Evolutionary conservation across 2,888 invertebrate genomes (phyloP), one percentile per base, ranked within the genome.

Genomic region (Ornithoptera alexandrae): DNA sequence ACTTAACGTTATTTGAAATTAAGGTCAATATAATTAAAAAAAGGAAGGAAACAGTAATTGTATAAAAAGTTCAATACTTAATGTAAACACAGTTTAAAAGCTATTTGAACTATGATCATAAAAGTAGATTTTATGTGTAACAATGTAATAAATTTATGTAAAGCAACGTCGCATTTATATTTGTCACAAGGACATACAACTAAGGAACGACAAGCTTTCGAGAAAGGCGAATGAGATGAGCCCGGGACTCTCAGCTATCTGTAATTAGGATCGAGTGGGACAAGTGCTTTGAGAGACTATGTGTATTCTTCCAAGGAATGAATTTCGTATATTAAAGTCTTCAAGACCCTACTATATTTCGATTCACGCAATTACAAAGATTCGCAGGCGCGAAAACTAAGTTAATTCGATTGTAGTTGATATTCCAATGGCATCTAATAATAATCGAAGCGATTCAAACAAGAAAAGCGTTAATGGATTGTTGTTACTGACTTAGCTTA

Each of bases 401-500:
- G 39, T 4, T 56, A 39, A 65, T n/a, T 36, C 15, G 24, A 30
- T 42, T 60, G 30, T 46, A 65, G 65, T 61, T 61, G 61, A 65
- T n/a, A 30, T 42, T 39, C 20, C 39, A 53, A 69, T 59, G 53
- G 46, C 50, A 12, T 39, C 39, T n/a, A 60, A 53, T 64, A 64
- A 62, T 53, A 73, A 73, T 73, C 64, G 71, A 72, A 75, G 70
- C 71, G 67, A 72, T 73, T 69, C 72, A 70, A 63, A 72, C 68
- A 81, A 84, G 84, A 86, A 86, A 75, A 77, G 77, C 78, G 76
- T 73, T 82, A 81, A 82, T 85, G 86, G 87, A 85, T 88, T 88
- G 86, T 88, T 90, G 89, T 86, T 88, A 91, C 89, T 91, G 91
- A 90, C 88, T 91, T 89, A 82, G 89, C 90, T 89, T 91, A 91